phyloP scores from a whole-genome alignment of 2,797 vertebrate genomes.

The Microcaecilia unicolor region DNA sequence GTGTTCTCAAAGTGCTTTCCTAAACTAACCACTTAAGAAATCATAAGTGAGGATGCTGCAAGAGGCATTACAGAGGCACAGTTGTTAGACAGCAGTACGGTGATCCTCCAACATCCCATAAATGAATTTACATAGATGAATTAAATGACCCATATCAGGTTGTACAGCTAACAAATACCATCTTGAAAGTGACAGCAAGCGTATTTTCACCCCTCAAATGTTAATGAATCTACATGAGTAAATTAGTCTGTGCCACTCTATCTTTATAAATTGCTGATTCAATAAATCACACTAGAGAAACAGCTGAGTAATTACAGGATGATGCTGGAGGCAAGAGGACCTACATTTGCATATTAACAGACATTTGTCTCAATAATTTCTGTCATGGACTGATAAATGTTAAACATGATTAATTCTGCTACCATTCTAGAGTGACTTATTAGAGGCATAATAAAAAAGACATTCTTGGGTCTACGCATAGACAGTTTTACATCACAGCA shows the following conservation, averaged over 20 bases:
- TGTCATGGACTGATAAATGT: slow-evolving; percentile 26
- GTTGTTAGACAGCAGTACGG: slow-evolving; percentile 4
- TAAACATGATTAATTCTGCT: slow-evolving; percentile 43
- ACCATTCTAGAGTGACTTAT: slow-evolving; percentile 21
- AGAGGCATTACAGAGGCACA: slow-evolving; percentile 9
- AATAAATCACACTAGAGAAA: slow-evolving; percentile 49
- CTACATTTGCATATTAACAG: slow-evolving; percentile 49
- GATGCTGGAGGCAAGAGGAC: slow-evolving; percentile 29
- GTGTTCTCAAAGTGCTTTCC: slow-evolving; percentile 16
- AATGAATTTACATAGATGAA: slow-evolving; percentile 29
- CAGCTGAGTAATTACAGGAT: slow-evolving; percentile 58
- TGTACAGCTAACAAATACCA: slow-evolving; percentile 33
- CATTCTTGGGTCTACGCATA: slow-evolving; percentile 1
- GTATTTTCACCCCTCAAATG: slow-evolving; percentile 47
- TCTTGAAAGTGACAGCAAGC: slow-evolving; percentile 43
- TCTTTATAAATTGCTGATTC: slow-evolving; percentile 49
- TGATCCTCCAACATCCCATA: slow-evolving; percentile 9
- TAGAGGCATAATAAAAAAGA: slow-evolving; percentile 5
- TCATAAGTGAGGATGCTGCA: not conserved
- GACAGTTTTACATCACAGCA: not conserved
- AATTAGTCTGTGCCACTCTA: slow-evolving; percentile 50
- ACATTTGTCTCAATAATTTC: slow-evolving; percentile 49
- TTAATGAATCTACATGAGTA: slow-evolving; percentile 60
- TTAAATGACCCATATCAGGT: slow-evolving; percentile 36
- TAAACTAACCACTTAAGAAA: slow-evolving; percentile 11